Percentiles rank a stretch among this genome's conserved stretches.
Evolutionary conservation across 2,113 vertebrate species (phyloP).

Genomic region (Albula glossodonta): DNA sequence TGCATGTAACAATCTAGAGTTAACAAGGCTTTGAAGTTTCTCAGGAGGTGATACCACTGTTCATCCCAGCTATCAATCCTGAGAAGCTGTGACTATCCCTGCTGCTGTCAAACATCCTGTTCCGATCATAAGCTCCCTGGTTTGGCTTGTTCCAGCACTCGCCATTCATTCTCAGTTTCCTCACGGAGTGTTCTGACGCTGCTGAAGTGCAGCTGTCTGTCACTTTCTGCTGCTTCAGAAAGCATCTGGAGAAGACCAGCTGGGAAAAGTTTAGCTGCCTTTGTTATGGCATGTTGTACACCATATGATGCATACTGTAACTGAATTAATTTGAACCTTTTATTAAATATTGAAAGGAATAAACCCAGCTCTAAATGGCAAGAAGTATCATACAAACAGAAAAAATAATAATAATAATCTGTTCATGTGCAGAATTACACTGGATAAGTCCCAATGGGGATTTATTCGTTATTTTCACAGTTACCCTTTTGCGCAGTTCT

Average conservation of each 20-base stretch:
- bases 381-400: not conserved
- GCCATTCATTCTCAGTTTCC: not conserved
- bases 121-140: not conserved
- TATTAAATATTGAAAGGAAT: too few relatives aligned
- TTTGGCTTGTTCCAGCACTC: not conserved
- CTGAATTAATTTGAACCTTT: not conserved
- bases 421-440: not conserved
- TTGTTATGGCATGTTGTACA: not conserved
- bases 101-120: not conserved
- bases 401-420: not conserved
- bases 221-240: not conserved
- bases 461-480: not conserved
- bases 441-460: not conserved
- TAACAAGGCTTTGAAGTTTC: not conserved
- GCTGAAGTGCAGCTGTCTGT: not conserved
- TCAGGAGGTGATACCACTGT: not conserved
- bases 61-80: not conserved
- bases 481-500: constrained; percentile 39
- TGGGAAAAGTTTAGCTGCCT: not conserved
- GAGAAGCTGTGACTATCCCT: not conserved
- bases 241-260: not conserved
- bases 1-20: not conserved
- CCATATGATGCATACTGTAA: not conserved
- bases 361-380: too few relatives aligned
- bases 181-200: not conserved